Percentiles rank a stretch among this genome's conserved stretches.
phyloP scores from a whole-genome alignment of 2,113 vertebrate genomes.

The Chlorocebus sabaeus region DNA sequence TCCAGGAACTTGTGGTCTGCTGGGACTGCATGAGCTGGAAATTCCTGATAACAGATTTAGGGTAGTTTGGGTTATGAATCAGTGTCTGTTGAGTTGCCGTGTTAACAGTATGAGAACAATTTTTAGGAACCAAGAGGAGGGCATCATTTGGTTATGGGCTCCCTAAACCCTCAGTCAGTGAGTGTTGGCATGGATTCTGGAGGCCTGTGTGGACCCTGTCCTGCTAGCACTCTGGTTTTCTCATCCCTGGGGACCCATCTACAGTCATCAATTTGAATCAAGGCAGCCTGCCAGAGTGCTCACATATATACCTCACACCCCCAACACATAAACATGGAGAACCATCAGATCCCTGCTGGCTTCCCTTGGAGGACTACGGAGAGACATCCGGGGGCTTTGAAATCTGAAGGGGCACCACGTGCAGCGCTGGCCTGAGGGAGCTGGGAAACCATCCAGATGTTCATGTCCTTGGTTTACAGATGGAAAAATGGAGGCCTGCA shows the following conservation, averaged over 20 bases:
- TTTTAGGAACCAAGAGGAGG: not conserved
- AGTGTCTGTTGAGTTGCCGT: not conserved
- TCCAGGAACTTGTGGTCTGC: not conserved
- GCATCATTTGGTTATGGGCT: accelerated
- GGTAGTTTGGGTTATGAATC: accelerated
- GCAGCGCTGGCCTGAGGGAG: not conserved
- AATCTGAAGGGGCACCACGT: not conserved
- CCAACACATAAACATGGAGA: no score
- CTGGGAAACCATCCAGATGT: not conserved
- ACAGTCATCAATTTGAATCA: not conserved
- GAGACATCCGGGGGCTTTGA: not conserved
- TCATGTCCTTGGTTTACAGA: not conserved
- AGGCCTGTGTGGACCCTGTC: not conserved
- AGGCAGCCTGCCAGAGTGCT: not conserved
- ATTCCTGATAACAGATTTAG: not conserved
- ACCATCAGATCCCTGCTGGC: no score
- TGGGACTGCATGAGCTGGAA: not conserved
- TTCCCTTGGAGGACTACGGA: not conserved
- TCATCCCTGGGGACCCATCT: not conserved
- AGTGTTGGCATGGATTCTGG: not conserved
- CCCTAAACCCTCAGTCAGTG: not conserved
- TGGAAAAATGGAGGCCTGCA: not conserved
- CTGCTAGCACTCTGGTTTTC: not conserved
- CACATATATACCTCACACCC: no score
- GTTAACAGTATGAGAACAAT: not conserved